Evolutionary conservation across 2,797 vertebrate species (phyloP).

Genomic region (Lutjanus argentimaculatus): DNA sequence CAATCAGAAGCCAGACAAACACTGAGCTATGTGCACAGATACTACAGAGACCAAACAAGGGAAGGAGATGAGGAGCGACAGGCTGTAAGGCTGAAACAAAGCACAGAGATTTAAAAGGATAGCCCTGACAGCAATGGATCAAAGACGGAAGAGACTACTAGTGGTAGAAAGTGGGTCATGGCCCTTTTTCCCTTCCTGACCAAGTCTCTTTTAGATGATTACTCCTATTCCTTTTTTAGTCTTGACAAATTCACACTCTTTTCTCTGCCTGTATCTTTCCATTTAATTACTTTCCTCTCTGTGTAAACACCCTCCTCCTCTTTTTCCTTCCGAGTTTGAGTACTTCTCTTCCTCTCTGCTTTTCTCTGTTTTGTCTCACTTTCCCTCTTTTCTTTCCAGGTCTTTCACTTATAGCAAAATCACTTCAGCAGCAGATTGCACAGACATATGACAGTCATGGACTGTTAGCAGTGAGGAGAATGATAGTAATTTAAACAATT

Average conservation of each 20-base stretch:
- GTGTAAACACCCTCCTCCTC: not conserved
- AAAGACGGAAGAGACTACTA: slow-evolving; percentile 18
- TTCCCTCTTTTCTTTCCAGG: slow-evolving; percentile 15
- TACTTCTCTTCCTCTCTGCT: slow-evolving; percentile 18
- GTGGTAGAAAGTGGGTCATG: slow-evolving; percentile 52
- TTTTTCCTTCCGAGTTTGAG: slow-evolving; percentile 5
- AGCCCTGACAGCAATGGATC: slow-evolving; percentile 5
- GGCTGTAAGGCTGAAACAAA: slow-evolving; percentile 27
- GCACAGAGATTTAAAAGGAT: slow-evolving; percentile 14
- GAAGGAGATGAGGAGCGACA: slow-evolving; percentile 11
- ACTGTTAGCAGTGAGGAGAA: slow-evolving; percentile 16
- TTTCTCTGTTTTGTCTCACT: slow-evolving; percentile 11
- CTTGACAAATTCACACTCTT: slow-evolving; percentile 29
- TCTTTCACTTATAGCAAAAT: slow-evolving; percentile 36
- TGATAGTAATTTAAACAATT: slow-evolving; percentile 6
- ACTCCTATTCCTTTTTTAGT: slow-evolving; percentile 25
- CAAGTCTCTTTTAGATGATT: slow-evolving; percentile 32
- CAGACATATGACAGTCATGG: not conserved
- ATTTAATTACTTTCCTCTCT: slow-evolving; percentile 28
- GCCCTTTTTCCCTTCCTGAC: slow-evolving; percentile 30
- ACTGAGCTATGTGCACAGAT: not conserved
- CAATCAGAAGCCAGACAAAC: not conserved
- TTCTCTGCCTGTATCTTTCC: slow-evolving; percentile 23
- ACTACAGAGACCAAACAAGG: not conserved
- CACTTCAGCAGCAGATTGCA: slow-evolving; percentile 21